phyloP scores from a whole-genome alignment of 2,113 vertebrate species.

The Candoia aspera region DNA sequence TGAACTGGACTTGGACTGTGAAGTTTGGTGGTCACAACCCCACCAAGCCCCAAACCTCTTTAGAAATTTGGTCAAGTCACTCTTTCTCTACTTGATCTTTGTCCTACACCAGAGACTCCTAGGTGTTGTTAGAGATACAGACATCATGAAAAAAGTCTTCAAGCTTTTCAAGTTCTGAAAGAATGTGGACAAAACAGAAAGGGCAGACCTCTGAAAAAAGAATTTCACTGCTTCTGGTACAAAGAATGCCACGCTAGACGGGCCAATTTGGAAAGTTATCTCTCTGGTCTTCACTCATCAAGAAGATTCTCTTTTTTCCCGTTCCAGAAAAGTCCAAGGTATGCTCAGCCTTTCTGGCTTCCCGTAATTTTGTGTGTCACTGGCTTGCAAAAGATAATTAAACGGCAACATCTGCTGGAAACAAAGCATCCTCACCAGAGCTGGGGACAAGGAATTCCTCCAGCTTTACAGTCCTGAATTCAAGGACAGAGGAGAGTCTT shows the following conservation, averaged over 20 bases:
- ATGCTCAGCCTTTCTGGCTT: no score
- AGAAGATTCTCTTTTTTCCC: background rate
- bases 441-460: background rate
- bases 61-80: background rate
- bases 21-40: background rate
- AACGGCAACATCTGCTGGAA: background rate
- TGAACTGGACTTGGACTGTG: background rate
- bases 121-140: background rate
- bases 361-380: background rate
- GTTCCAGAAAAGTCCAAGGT: background rate
- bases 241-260: background rate
- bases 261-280: background rate
- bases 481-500: no score
- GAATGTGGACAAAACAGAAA: background rate
- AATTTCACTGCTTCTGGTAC: background rate
- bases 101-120: background rate
- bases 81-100: background rate
- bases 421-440: background rate
- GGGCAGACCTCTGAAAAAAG: background rate
- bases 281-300: background rate
- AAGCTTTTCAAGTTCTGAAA: background rate
- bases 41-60: background rate
- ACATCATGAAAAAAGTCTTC: background rate
- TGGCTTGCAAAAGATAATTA: background rate
- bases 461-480: background rate